phyloP scores from a whole-genome alignment of 2,113 vertebrate genomes.

The Gavia stellata region DNA sequence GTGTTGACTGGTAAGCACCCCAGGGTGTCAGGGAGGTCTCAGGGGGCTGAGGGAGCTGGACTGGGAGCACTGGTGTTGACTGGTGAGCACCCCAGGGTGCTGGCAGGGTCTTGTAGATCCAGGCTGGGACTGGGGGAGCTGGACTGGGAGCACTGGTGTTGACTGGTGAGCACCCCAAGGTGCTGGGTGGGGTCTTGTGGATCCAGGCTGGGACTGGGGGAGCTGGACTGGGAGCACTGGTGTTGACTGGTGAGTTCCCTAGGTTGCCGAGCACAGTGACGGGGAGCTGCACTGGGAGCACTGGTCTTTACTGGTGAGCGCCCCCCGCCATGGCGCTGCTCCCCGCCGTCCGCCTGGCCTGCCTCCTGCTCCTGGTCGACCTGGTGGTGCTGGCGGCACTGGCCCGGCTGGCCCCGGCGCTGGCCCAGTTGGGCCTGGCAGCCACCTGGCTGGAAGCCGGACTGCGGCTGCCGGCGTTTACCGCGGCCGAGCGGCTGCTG shows the following conservation, averaged over 20 bases:
- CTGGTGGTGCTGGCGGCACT: slow-evolving; percentile 21
- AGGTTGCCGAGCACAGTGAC: not conserved
- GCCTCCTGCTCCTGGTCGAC: slow-evolving; percentile 18
- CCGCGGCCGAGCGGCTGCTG: not conserved
- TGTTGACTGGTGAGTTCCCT: not conserved
- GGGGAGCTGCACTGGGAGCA: not conserved
- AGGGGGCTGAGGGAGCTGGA: no score
- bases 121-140: not conserved
- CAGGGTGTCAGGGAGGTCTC: not conserved
- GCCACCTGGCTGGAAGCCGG: slow-evolving; percentile 56
- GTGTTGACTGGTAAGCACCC: not conserved
- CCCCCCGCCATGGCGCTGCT: slow-evolving; percentile 61
- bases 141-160: not conserved
- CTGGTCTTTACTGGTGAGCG: not conserved
- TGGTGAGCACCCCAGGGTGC: not conserved
- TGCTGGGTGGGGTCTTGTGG: fast-evolving
- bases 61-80: not conserved
- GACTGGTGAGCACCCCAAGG: fast-evolving
- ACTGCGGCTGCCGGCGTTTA: slow-evolving; percentile 6
- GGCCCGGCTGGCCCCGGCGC: not conserved
- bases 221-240: not conserved
- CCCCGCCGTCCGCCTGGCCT: not conserved
- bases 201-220: no score
- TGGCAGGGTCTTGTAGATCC: no score
- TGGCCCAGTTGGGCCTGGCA: not conserved